phyloP scores from a whole-genome alignment of 2,113 vertebrate species.

The Rhinolophus sinicus region DNA sequence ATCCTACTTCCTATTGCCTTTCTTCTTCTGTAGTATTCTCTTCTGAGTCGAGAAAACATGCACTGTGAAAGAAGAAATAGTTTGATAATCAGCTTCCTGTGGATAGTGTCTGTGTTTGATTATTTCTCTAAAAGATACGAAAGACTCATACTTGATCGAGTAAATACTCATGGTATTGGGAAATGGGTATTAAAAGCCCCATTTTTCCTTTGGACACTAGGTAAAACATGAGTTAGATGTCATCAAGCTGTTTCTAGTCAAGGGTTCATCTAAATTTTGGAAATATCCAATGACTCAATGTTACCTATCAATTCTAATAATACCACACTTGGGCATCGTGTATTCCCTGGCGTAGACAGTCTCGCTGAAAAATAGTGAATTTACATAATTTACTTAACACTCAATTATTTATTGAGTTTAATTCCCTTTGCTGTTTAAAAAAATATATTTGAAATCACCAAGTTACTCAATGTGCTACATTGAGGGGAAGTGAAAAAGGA shows the following conservation, averaged over 20 bases:
- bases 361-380: slow-evolving; percentile 1
- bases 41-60: background rate
- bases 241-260: slow-evolving; percentile 19
- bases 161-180: background rate
- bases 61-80: slow-evolving; percentile 16
- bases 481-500: background rate
- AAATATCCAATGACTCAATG: slow-evolving; percentile 7
- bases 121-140: slow-evolving; percentile 39
- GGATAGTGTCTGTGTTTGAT: background rate
- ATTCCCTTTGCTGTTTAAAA: slow-evolving; percentile 18
- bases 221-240: background rate
- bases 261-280: background rate
- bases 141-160: background rate
- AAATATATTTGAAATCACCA: background rate
- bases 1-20: background rate
- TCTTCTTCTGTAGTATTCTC: background rate
- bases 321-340: background rate
- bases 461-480: background rate
- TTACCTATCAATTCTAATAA: background rate
- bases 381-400: background rate
- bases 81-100: slow-evolving; percentile 28
- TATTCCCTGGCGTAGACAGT: background rate
- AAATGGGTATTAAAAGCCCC: slow-evolving; percentile 15
- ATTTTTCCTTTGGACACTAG: background rate
- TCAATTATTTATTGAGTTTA: background rate